Conservation (phyloP, 1,140 invertebrate genomes). For the Drosophila aff. region DNA sequence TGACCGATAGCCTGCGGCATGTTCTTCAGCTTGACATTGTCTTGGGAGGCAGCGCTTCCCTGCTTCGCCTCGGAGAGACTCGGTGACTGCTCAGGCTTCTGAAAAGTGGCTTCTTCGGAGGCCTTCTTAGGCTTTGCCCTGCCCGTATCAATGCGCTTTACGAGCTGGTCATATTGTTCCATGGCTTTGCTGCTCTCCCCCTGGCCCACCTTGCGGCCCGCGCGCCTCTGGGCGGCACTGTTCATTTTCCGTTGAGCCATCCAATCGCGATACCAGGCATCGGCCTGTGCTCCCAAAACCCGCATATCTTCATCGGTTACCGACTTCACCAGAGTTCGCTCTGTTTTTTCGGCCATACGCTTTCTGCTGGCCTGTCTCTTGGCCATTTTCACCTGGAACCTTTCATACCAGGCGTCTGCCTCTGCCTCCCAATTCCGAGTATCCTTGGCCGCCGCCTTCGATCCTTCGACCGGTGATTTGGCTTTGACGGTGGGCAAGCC, state of each 20-base stretch:
- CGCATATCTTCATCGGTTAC: neutral
- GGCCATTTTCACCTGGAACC: neutral
- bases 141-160: neutral
- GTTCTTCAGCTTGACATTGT: slow-evolving; percentile 46
- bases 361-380: neutral
- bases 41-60: neutral
- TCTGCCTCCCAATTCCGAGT: neutral
- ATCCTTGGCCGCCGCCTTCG: neutral
- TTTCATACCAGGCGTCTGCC: neutral
- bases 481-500: too few species aligned
- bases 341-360: neutral
- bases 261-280: neutral
- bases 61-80: neutral
- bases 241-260: neutral
- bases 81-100: neutral
- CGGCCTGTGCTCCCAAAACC: neutral
- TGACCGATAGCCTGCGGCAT: slow-evolving; percentile 24
- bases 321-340: neutral
- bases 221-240: neutral
- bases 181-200: too few species aligned
- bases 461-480: neutral
- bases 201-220: neutral
- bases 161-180: neutral
- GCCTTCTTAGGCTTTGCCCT: neutral
- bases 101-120: neutral